phyloP scores from a whole-genome alignment of 2,797 vertebrate genomes.

The Muscicapa striata region DNA sequence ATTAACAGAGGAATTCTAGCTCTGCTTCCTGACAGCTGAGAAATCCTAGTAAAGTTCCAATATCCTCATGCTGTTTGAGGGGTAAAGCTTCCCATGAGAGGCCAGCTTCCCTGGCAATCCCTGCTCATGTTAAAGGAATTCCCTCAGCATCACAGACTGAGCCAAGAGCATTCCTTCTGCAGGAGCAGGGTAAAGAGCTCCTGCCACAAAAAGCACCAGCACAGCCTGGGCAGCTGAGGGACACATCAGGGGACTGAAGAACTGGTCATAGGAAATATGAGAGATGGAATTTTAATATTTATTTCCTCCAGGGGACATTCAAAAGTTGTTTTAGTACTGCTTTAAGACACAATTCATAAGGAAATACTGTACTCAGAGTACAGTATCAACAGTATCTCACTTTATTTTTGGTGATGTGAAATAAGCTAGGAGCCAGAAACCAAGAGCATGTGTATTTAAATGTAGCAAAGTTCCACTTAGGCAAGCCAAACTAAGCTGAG shows the following conservation, averaged over 20 bases:
- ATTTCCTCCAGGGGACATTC: background rate
- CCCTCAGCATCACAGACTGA: background rate
- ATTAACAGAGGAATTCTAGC: background rate
- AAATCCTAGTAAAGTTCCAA: background rate
- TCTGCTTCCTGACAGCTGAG: background rate
- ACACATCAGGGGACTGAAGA: background rate
- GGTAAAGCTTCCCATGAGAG: background rate
- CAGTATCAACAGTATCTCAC: background rate
- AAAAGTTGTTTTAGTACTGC: background rate
- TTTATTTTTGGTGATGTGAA: background rate
- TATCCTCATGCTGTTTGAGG: background rate
- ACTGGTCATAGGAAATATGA: background rate
- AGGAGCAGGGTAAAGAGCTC: background rate
- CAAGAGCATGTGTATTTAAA: accelerated
- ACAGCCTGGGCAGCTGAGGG: background rate
- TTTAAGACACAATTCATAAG: background rate
- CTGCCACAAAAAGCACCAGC: background rate
- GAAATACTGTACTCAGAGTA: background rate
- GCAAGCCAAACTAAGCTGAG: background rate
- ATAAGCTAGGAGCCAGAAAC: background rate
- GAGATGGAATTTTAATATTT: background rate
- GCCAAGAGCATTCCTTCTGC: background rate
- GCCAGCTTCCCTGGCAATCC: background rate
- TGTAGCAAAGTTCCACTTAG: background rate
- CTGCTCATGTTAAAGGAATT: background rate